Percentiles rank a stretch among this genome's conserved stretches.
These are phyloP conservation scores for Hypselothyrea guttata DNA, from an alignment of 2,888 invertebrate genomes.

Conservation along the genomic window DNA sequence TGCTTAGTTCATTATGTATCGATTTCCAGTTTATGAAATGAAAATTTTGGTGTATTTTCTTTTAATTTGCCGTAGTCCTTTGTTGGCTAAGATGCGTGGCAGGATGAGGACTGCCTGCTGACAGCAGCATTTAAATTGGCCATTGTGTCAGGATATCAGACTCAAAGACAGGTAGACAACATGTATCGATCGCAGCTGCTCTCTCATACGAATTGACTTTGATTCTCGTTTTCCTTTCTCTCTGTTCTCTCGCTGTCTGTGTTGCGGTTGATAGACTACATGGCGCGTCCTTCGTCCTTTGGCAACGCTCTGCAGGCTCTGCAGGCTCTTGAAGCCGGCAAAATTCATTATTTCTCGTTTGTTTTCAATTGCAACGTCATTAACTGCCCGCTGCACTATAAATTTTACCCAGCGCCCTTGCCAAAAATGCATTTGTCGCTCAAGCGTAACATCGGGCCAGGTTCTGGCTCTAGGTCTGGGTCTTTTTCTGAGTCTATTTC, in stretches of 20 bases:
- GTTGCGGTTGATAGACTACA: slow-evolving; percentile 72
- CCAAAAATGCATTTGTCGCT: slow-evolving; percentile 61
- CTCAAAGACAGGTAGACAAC: slow-evolving; percentile 36
- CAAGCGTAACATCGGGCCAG: slow-evolving; percentile 38
- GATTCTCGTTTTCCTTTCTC: slow-evolving; percentile 7
- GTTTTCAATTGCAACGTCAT: slow-evolving; percentile 75
- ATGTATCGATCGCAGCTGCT: slow-evolving; percentile 47
- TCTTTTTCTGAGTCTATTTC: slow-evolving; percentile 11
- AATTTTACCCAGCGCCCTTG: slow-evolving; percentile 42
- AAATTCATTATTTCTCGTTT: slow-evolving; percentile 74
- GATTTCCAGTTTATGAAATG: slow-evolving; percentile 41
- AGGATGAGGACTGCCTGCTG: slow-evolving; percentile 60
- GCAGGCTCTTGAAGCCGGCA: slow-evolving; percentile 22
- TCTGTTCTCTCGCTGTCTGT: slow-evolving; percentile 16
- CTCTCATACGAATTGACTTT: slow-evolving; percentile 59
- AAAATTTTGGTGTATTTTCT: slow-evolving; percentile 58
- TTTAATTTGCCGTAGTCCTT: slow-evolving; percentile 58
- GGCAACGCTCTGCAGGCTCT: slow-evolving; percentile 44
- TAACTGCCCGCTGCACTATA: slow-evolving; percentile 62
- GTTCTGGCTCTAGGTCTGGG: slow-evolving; percentile 26
- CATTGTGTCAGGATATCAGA: slow-evolving; percentile 46
- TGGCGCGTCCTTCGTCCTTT: slow-evolving; percentile 60
- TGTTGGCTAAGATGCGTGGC: slow-evolving; percentile 22
- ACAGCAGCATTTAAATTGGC: slow-evolving; percentile 68
- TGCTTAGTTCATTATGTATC: slow-evolving; percentile 56